phyloP scores from a whole-genome alignment of 2,888 invertebrate genomes.

The Ashinkailepas kermadecensis region DNA sequence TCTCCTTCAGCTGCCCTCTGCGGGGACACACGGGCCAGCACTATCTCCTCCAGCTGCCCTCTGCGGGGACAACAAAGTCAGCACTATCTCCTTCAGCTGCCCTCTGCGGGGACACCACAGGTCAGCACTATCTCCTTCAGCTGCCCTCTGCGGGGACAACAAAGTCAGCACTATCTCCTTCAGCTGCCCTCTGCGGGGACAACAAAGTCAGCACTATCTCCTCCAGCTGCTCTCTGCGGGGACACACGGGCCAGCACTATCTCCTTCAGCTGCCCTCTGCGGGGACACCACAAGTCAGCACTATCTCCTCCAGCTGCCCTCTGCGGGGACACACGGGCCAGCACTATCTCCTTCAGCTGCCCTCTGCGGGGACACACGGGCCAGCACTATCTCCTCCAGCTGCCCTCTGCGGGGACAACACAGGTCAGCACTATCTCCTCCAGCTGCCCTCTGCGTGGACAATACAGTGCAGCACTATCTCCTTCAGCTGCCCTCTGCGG shows the following conservation, averaged over 20 bases:
- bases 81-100: slow-evolving; percentile 28
- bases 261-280: too few species aligned
- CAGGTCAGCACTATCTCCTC: not conserved
- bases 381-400: too few species aligned
- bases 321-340: slow-evolving; percentile 21
- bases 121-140: not conserved
- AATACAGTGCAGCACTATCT: slow-evolving; percentile 28
- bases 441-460: too few species aligned
- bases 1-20: too few species aligned
- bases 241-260: not conserved
- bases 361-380: slow-evolving; percentile 9
- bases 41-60: not conserved
- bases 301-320: too few species aligned
- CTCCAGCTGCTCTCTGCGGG: slow-evolving; percentile 25
- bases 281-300: not conserved
- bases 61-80: slow-evolving; percentile 21
- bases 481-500: slow-evolving; percentile 26
- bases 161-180: not conserved
- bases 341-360: slow-evolving; percentile 28
- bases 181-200: not conserved
- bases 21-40: not conserved
- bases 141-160: too few species aligned
- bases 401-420: too few species aligned
- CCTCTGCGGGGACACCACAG: slow-evolving; percentile 3
- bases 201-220: slow-evolving; percentile 28